Evolutionary conservation across 2,113 vertebrate species (phyloP).

Genomic region (Notechis scutatus): DNA sequence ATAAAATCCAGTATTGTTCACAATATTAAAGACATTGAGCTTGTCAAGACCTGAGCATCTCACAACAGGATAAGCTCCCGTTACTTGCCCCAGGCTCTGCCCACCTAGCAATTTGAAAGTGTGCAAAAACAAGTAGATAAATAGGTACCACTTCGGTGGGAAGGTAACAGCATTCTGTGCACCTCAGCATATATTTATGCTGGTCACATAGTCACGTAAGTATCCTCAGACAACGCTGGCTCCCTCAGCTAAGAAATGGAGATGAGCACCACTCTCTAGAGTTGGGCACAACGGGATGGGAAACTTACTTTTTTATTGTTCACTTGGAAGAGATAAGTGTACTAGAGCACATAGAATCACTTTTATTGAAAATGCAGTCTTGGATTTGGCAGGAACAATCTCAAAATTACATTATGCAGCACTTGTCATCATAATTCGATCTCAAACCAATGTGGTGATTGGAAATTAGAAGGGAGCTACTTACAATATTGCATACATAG

Average conservation of each 20-base stretch:
- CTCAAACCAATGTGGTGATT: background rate
- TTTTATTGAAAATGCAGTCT: background rate
- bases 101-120: background rate
- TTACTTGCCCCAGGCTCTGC: background rate
- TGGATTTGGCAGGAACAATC: background rate
- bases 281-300: background rate
- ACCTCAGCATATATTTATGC: background rate
- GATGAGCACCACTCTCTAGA: background rate
- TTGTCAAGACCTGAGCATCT: background rate
- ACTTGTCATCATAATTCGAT: background rate
- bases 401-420: background rate
- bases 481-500: background rate
- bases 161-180: background rate
- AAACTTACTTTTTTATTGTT: background rate
- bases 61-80: background rate
- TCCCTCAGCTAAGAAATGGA: background rate
- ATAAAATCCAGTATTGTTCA: background rate
- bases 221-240: background rate
- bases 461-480: background rate
- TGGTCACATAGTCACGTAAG: background rate
- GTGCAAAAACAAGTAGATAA: background rate
- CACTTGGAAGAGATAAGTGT: background rate
- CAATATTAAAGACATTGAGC: background rate
- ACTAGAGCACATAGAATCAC: background rate
- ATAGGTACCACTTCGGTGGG: background rate